Conservation (phyloP, 2,113 vertebrate genomes). For the Nycticebus coucang region DNA sequence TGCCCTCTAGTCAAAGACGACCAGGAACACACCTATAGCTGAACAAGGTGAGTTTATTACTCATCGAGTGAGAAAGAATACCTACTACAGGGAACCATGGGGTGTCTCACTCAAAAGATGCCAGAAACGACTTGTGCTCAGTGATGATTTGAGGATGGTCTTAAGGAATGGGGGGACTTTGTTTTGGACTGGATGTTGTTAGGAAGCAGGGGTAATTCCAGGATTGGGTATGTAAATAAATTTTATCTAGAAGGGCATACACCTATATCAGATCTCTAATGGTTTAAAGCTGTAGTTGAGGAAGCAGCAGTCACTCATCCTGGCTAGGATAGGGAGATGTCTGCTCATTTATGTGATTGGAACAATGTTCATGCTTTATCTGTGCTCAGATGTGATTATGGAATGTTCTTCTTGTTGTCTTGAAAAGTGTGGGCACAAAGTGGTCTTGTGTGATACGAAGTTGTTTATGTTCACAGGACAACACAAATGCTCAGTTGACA, state of each 20-base stretch:
- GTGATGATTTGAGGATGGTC: not conserved
- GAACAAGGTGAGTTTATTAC: not conserved
- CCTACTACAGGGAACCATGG: not conserved
- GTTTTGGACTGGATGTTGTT: not conserved
- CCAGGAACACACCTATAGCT: no score
- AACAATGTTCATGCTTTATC: not conserved
- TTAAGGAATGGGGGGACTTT: not conserved
- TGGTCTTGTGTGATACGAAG: not conserved
- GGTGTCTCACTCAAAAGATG: not conserved
- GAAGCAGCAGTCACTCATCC: not conserved
- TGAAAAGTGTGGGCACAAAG: not conserved
- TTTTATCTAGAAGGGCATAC: not conserved
- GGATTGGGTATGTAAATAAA: not conserved
- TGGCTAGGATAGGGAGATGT: not conserved
- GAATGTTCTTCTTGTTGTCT: not conserved
- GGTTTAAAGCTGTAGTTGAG: not conserved
- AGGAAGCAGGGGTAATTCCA: not conserved
- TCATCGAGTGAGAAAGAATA: not conserved
- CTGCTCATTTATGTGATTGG: rapidly evolving
- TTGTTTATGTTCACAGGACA: not conserved
- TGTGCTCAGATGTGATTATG: not conserved
- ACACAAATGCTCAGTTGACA: not conserved
- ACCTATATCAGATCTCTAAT: not conserved
- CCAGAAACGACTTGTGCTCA: not conserved
- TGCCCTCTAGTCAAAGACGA: not conserved